phyloP scores from a whole-genome alignment of 2,888 invertebrate species.

The Nebria brevicollis region DNA sequence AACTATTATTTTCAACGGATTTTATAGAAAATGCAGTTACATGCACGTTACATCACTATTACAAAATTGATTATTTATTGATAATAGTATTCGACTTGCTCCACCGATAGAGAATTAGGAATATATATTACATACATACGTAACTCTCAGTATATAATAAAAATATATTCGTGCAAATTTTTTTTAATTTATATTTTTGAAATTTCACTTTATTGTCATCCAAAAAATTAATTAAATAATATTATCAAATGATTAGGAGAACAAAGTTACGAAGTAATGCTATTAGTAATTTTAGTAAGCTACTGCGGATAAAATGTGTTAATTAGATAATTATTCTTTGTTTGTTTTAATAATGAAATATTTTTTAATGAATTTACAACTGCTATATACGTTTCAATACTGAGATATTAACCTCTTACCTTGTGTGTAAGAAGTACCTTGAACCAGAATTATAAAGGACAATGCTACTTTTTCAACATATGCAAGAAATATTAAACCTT shows the following conservation, averaged over 20 bases:
- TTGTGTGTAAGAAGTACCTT: not conserved
- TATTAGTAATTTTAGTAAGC: not conserved
- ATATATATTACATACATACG: no score
- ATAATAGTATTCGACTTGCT: not conserved
- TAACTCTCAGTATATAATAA: no score
- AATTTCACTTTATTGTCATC: not conserved
- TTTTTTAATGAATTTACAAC: not conserved
- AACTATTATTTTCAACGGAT: not conserved
- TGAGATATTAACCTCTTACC: not conserved
- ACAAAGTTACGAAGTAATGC: not conserved
- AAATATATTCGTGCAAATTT: no score
- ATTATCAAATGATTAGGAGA: not conserved
- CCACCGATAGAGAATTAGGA: not conserved
- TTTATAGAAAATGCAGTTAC: not conserved
- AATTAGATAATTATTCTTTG: not conserved
- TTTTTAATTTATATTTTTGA: no score
- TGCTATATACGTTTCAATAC: not conserved
- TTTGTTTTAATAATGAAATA: not conserved
- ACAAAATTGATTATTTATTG: slow-evolving; percentile 11
- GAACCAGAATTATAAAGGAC: not conserved
- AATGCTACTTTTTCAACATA: not conserved
- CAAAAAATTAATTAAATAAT: not conserved
- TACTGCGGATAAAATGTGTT: not conserved
- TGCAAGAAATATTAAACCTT: no score
- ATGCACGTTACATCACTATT: slow-evolving; percentile 13